Base-by-base conservation (phyloP, 2,113 vertebrate genomes). In the Leiothrix lutea region DNA sequence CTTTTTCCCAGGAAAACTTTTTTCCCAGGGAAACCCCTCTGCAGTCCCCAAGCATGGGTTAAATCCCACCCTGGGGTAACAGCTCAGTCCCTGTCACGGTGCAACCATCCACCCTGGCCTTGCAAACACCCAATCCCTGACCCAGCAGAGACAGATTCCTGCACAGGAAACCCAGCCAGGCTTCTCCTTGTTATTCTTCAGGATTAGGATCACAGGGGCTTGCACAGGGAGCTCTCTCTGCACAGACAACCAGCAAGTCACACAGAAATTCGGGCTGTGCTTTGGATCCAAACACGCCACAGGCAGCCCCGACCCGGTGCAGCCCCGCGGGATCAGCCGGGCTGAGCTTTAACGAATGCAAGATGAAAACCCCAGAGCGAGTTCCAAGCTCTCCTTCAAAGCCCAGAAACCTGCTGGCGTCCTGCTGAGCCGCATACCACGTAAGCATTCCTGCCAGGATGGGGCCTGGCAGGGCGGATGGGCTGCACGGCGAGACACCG, bases 401-500 rank as follows among this genome's bases (percentile, higher is more conserved):
- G 85, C 88, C 50, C 23, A 1, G 20, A 69, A 95, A 93, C 95
- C 92, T 94, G 95, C 95, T 54, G 90, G 85, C 62, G 54, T 72
- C 88, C 91, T 50, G 82, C 72, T 78, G 71, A 90, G 90, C 90
- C 19, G 10, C 90, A 92, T 90, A 92, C 94, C 95, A 95, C 54
- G 88, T 64, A 88, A 90, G 90, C 95, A 93, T 90, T 93, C 82
- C 92, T 83, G 85, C 86, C 79, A 28, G 95, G 80, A 58, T 7
- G 14, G 84, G 56, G 75, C 82, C 60, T 69, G 85, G 78, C 62
- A 60, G 44, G 62, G 78, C 36, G 2, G 54, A 56, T 23, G 69
- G 65, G 73, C 61, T 80, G 57, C 44, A 1, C 82, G 4, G 3
- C 2, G 1, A 91, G 60, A 42, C 87, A 28, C 3, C 5, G 2